Conservation (phyloP, 1,140 invertebrate species). For the Onthophagus taurus region DNA sequence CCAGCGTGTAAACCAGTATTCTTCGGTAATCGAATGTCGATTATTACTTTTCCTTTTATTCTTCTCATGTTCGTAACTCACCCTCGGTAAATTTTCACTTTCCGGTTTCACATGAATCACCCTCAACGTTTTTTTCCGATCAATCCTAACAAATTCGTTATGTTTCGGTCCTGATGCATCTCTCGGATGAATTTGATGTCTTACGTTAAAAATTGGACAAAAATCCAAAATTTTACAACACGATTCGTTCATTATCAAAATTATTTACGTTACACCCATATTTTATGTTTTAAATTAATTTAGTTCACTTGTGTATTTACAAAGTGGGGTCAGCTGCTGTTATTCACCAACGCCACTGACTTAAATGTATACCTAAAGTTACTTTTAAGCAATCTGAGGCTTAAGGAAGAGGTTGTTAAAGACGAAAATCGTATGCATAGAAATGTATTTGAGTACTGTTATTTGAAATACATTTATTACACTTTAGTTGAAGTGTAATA, state of each 20-base stretch:
- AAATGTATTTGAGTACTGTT: too few species aligned
- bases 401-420: too few species aligned
- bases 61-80: conserved; percentile 12
- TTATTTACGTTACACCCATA: conserved; percentile 23
- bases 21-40: conserved; percentile 30
- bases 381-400: too few species aligned
- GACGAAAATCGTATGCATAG: too few species aligned
- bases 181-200: conserved; percentile 27
- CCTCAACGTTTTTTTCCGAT: conserved; percentile 25
- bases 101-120: conserved; percentile 32
- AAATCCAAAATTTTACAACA: conserved; percentile 27
- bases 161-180: conserved; percentile 24
- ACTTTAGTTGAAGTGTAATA: too few species aligned
- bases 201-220: conserved; percentile 25
- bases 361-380: too few species aligned
- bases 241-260: conserved; percentile 12
- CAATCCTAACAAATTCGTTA: conserved; percentile 30
- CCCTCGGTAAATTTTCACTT: conserved; percentile 15
- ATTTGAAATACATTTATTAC: too few species aligned
- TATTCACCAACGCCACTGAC: too few species aligned
- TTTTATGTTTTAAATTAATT: conserved; percentile 3
- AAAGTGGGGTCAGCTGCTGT: background rate
- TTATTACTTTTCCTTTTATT: conserved; percentile 19
- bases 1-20: conserved; percentile 37
- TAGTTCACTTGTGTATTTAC: background rate